These are phyloP conservation scores for Liposcelis brunnea DNA, from an alignment of 2,888 invertebrate species.

Conservation along the genomic window DNA sequence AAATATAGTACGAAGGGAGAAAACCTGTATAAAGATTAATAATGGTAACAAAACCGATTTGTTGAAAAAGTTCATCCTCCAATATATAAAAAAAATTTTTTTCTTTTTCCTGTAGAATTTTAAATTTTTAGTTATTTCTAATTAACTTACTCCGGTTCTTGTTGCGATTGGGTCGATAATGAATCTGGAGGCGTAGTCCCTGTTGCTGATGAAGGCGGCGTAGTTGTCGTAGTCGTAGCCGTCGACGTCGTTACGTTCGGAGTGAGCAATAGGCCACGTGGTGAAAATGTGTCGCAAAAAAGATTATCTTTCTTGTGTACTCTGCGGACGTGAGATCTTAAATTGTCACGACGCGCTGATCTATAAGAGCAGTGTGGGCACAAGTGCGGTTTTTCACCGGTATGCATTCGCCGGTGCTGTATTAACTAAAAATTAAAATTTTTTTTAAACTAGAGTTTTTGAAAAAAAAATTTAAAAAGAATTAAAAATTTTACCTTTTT, in stretches of 20 bases:
- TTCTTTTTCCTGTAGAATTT: too few species aligned
- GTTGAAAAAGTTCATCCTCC: not conserved
- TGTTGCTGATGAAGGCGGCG: not conserved
- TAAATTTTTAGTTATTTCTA: too few species aligned
- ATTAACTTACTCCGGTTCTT: too few species aligned
- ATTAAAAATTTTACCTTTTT: slow-evolving; percentile 30
- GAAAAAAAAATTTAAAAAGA: not conserved
- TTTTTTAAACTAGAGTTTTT: slow-evolving; percentile 5
- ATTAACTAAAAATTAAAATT: slow-evolving; percentile 27
- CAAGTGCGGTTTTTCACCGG: slow-evolving; percentile 36
- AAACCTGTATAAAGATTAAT: not conserved
- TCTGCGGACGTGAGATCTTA: slow-evolving; percentile 35
- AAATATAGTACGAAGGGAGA: not conserved
- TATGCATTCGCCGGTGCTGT: slow-evolving; percentile 37
- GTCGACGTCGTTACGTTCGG: slow-evolving; percentile 18
- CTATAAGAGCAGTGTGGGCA: slow-evolving; percentile 38
- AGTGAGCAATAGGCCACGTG: slow-evolving; percentile 30
- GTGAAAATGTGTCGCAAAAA: slow-evolving; percentile 37
- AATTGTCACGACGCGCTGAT: slow-evolving; percentile 35
- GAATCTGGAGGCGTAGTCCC: not conserved
- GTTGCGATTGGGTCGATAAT: too few species aligned
- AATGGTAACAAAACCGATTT: not conserved
- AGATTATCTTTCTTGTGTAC: slow-evolving; percentile 37
- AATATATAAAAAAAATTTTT: not conserved
- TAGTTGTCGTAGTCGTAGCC: too few species aligned